phyloP scores from a whole-genome alignment of 2,888 invertebrate genomes.

The Gisinianus flammeolus region DNA sequence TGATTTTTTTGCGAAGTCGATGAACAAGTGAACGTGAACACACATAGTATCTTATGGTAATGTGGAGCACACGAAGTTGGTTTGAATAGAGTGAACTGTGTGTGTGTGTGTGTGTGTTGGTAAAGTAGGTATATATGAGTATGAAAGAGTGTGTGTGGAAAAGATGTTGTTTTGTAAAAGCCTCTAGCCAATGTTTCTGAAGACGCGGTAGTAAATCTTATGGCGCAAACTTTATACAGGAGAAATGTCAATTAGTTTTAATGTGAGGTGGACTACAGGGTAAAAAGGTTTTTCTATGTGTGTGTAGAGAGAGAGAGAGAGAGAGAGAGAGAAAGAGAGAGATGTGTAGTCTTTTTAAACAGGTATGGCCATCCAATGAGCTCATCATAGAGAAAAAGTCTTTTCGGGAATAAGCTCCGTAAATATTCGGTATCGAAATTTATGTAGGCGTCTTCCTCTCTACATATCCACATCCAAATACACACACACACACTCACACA shows the following conservation, averaged over 20 bases:
- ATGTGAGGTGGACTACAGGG: slow-evolving; percentile 35
- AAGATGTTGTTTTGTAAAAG: slow-evolving; percentile 25
- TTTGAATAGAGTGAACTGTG: neutral
- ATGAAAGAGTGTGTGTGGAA: neutral
- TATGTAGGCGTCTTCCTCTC: slow-evolving; percentile 39
- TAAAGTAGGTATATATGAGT: neutral
- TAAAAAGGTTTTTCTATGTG: slow-evolving; percentile 22
- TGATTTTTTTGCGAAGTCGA: slow-evolving; percentile 36
- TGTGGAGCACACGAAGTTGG: slow-evolving; percentile 34
- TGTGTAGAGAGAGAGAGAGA: neutral
- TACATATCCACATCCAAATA: slow-evolving; percentile 7
- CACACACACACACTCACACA: neutral
- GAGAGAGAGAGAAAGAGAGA: neutral
- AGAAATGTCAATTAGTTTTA: slow-evolving; percentile 45
- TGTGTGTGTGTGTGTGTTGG: no score
- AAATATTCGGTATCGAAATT: slow-evolving; percentile 40
- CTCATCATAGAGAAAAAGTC: slow-evolving; percentile 33
- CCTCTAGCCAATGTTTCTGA: slow-evolving; percentile 38
- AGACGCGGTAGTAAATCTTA: slow-evolving; percentile 42
- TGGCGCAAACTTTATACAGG: slow-evolving; percentile 40
- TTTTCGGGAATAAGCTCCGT: slow-evolving; percentile 34
- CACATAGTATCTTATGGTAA: slow-evolving; percentile 37
- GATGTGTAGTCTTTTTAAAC: slow-evolving; percentile 9
- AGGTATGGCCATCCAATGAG: slow-evolving; percentile 33
- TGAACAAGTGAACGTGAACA: slow-evolving; percentile 29